A percentile compares a stretch with the other conserved stretches of the same genome.
Evolutionary conservation across 2,888 invertebrate species (phyloP).

Genomic region (Mantis religiosa): DNA sequence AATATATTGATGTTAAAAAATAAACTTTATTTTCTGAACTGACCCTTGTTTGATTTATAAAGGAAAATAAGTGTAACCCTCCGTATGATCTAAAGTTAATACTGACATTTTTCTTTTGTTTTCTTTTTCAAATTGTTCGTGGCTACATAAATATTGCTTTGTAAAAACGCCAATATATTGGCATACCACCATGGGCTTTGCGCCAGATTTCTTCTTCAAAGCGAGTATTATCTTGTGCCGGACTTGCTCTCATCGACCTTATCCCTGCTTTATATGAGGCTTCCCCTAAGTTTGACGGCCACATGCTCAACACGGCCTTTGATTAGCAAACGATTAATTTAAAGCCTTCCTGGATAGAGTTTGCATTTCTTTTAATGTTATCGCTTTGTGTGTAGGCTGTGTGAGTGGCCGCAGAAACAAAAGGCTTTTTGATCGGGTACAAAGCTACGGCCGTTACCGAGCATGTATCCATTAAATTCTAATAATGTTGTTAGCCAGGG

Average conservation of each 20-base stretch:
- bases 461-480: not conserved
- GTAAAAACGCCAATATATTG: no score
- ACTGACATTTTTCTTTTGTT: no score
- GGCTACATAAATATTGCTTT: no score
- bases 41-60: no score
- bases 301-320: not conserved
- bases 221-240: not conserved
- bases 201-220: not conserved
- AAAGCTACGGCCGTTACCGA: not conserved
- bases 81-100: no score
- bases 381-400: not conserved
- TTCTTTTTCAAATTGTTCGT: no score
- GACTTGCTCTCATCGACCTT: not conserved
- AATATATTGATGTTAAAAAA: no score
- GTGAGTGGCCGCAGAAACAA: not conserved
- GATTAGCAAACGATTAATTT: not conserved
- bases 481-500: not conserved
- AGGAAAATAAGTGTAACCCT: no score
- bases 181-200: no score
- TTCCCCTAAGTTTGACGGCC: not conserved
- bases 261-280: not conserved
- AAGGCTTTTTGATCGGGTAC: not conserved
- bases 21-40: no score
- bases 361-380: not conserved
- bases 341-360: not conserved